These are phyloP conservation scores for Drosophila mercatorum DNA, from an alignment of 2,888 invertebrate species.

Conservation along the genomic window DNA sequence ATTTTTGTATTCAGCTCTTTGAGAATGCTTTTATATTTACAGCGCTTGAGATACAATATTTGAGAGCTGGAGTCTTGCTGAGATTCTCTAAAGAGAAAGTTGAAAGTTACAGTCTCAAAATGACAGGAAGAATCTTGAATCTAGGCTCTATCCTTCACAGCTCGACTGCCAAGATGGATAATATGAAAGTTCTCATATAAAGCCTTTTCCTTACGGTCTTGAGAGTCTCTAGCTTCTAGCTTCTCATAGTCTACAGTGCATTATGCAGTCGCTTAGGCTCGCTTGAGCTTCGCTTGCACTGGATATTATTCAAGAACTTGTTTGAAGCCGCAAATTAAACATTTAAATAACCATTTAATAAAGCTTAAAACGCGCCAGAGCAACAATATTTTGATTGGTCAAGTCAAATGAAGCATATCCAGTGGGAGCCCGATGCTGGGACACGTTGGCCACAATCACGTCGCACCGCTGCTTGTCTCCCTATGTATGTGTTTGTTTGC, in stretches of 20 bases:
- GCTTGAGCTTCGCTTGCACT: neutral
- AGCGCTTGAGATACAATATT: neutral
- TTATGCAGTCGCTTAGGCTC: neutral
- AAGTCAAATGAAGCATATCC: conserved; percentile 67
- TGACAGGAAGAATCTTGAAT: too few relatives aligned
- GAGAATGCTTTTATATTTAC: too few relatives aligned
- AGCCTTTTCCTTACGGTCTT: neutral
- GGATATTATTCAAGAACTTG: neutral
- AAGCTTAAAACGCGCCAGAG: conserved; percentile 31
- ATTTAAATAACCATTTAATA: conserved; percentile 66
- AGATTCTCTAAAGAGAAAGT: too few relatives aligned
- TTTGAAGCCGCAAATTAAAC: conserved; percentile 34
- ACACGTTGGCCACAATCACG: conserved; percentile 66
- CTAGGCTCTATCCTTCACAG: too few relatives aligned
- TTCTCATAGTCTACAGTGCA: neutral
- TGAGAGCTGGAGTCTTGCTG: neutral
- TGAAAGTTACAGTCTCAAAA: too few relatives aligned
- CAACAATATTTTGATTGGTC: conserved; percentile 61
- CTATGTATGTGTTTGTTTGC: conserved; percentile 39
- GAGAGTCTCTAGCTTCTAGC: neutral
- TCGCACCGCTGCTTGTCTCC: conserved; percentile 28
- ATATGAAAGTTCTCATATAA: neutral
- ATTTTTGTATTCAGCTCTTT: too few relatives aligned
- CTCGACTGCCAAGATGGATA: too few relatives aligned
- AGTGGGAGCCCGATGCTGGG: conserved; percentile 14